Conservation (phyloP, 2,888 invertebrate species). For the Agonopterix subpropinquella region DNA sequence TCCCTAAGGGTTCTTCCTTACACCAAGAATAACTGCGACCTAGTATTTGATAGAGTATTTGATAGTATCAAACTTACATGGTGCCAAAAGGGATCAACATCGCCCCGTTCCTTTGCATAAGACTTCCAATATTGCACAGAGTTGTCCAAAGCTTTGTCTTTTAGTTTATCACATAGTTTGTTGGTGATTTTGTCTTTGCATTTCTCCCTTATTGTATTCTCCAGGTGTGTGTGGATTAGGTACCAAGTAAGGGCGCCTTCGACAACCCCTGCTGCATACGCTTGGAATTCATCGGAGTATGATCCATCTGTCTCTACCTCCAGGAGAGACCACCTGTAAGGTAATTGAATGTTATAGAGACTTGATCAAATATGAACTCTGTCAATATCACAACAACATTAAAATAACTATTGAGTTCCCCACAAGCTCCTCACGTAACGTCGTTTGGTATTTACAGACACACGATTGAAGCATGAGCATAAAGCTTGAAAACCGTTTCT, state of each 20-base stretch:
- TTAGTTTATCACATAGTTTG: constrained; percentile 79
- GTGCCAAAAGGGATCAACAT: constrained; percentile 86
- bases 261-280: constrained; percentile 89
- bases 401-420: too few species aligned
- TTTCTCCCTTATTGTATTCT: constrained; percentile 77
- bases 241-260: constrained; percentile 90
- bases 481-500: too few species aligned
- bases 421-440: too few species aligned
- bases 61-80: constrained; percentile 70
- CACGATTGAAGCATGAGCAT: too few species aligned
- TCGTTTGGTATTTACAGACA: too few species aligned
- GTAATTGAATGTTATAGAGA: background rate
- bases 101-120: constrained; percentile 65
- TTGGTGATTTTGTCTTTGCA: constrained; percentile 65
- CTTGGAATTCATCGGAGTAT: constrained; percentile 87
- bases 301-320: constrained; percentile 85
- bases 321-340: constrained; percentile 84
- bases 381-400: background rate
- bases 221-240: constrained; percentile 86
- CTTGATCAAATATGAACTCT: background rate
- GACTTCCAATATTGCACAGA: constrained; percentile 78
- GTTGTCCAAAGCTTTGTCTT: constrained; percentile 74
- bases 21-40: too few species aligned
- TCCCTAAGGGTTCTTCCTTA: too few species aligned
- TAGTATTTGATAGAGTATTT: background rate